Percentiles rank a stretch among this genome's conserved stretches.
Evolutionary conservation across 2,888 invertebrate genomes (phyloP).

Genomic region (Protophormia terraenovae): DNA sequence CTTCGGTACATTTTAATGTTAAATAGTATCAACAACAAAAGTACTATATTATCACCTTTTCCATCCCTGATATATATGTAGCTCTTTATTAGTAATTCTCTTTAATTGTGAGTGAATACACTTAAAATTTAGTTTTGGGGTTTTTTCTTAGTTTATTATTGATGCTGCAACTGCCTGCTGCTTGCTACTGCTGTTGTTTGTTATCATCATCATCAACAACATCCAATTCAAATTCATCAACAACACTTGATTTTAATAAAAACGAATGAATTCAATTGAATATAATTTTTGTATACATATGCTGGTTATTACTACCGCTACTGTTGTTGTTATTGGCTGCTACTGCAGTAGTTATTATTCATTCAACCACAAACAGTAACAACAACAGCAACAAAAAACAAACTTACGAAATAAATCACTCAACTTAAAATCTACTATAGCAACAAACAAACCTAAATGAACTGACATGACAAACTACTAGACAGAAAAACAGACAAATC

Average conservation of each 20-base stretch:
- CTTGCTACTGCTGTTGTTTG: conserved; percentile 5
- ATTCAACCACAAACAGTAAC: conserved; percentile 41
- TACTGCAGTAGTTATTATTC: conserved; percentile 39
- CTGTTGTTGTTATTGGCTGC: neutral
- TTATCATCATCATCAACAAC: conserved; percentile 30
- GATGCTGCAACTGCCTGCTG: neutral
- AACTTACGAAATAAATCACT: conserved; percentile 54
- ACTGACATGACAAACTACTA: conserved; percentile 27
- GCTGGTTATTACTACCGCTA: neutral
- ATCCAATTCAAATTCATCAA: conserved; percentile 70
- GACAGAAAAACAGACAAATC: neutral
- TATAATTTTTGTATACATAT: conserved; percentile 71
- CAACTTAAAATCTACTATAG: conserved; percentile 25
- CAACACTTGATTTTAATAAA: conserved; percentile 76
- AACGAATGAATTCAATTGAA: conserved; percentile 76
- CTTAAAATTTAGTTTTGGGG: neutral
- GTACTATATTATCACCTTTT: too few species aligned
- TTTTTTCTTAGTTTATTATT: neutral
- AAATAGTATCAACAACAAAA: too few species aligned
- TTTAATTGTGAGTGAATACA: neutral
- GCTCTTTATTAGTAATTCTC: too few species aligned
- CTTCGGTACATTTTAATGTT: too few species aligned
- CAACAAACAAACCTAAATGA: conserved; percentile 14
- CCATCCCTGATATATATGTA: too few species aligned
- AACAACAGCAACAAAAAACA: conserved; percentile 3